Base-by-base conservation (phyloP, 2,797 vertebrate genomes). In the Characodon lateralis region DNA sequence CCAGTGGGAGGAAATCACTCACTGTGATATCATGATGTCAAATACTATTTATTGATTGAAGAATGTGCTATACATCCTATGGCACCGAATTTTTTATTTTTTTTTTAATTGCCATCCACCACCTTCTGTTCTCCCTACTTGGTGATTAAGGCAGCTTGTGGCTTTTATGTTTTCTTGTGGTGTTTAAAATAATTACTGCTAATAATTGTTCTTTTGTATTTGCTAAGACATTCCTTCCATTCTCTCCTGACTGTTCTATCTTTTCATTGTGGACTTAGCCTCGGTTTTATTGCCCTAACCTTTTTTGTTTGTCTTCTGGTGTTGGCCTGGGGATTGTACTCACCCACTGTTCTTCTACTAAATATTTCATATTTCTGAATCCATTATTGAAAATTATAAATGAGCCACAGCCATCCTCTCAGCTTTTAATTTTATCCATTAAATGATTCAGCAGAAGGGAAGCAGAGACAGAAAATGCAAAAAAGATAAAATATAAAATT, bases 301-400 rank as follows among this genome's bases (percentile, higher is more conserved):
- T 53, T 59, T 84, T 86, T 90, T 93, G 89, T 94, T 94, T 94
- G 84, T 93, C 83, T 82, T 89, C 78, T 78, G 59, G 66, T 85
- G 77, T 73, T 82, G 79, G 76, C 74, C 83, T 78, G 72, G 72
- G 82, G 73, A 84, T 86, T 89, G 79, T 87, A 78, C 83, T 87
- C 65, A 74, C 76, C 80, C 71, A 71, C 84, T 76, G 2, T 85
- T 89, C 79, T 80, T 78, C 83, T 50, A 76, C 84, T 95, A 91
- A 95, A 95, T 95, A 93, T 95, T 95, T 92, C 18, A 94, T 90
- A 81, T 83, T 89, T 88, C 70, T 76, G 16, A 90, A 96, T 95
- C 82, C 87, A 95, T 95, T 94, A 95, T 95, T 95, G 89, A 95
- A 92, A 91, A 80, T 84, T 86, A 80, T 88, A 89, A 90, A 93